Base-by-base conservation (phyloP, 2,113 vertebrate genomes). In the Tachycineta bicolor region DNA sequence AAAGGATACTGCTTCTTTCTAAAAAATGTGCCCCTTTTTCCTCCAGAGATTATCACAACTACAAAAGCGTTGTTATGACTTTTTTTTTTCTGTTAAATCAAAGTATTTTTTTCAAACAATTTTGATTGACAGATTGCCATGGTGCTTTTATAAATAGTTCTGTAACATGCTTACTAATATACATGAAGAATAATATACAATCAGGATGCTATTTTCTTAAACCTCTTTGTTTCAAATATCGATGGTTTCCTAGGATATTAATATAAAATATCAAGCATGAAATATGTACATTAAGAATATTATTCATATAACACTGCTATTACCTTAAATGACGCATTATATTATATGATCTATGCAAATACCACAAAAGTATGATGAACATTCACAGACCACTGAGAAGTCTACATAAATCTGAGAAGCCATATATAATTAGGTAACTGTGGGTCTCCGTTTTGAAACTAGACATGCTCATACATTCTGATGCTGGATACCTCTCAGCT, bases 41-140 rank as follows among this genome's bases (percentile, higher is more conserved):
- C n/a, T 77, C 15, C 17, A 33, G 50, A 56, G 31, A 47, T 31
- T 26, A 47, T 39, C 20, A 81, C 4, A 46, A 5, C 9, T 67
- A 37, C 24, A 52, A 65, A 69, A 53, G 22, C 0, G 3, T 7
- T 50, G 3, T 28, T 50, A 16, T 0, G 3, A 25, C 16, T n/a
- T n/a, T 31, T 69, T 62, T 89, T 68, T 86, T 68, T 12, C 11
- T 28, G 7, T 47, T 50, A 77, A 69, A 33, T 5, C 7, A 56
- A 63, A 62, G 3, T 37, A 7, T 24, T 82, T 85, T 89, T 70
- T 26, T 26, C 46, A 47, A 49, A 52, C 2, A 14, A 7, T 50
- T n/a, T 50, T 37, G 1, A 47, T 22, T 80, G 78, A 81, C 16
- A 70, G 44, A 59, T 22, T 16, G 8, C 9, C 26, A 39, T 14